Conservation (phyloP, 2,113 vertebrate genomes). For the Chionis minor region DNA sequence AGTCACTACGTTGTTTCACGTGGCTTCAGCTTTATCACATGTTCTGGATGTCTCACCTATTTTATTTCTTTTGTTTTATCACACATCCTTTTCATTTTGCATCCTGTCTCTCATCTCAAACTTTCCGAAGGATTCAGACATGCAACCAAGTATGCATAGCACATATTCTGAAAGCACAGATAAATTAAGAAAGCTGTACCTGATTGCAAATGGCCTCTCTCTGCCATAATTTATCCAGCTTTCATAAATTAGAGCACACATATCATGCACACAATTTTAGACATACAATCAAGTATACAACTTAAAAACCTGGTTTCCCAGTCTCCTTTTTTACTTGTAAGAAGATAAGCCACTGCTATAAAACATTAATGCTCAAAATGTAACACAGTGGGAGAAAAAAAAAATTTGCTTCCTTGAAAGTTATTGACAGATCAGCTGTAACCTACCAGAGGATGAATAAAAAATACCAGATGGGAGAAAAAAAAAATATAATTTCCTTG, state of each 20-base stretch:
- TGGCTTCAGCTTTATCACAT: not conserved
- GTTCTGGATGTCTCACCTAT: not conserved
- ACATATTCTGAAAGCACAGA: not conserved
- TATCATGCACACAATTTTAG: not conserved
- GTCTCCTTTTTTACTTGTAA: not conserved
- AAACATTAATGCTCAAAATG: not conserved
- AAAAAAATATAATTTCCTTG: not conserved
- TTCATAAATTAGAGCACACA: not conserved
- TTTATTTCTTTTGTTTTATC: not conserved
- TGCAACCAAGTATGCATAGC: not conserved
- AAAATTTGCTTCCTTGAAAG: not conserved
- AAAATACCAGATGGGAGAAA: not conserved
- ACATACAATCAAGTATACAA: not conserved
- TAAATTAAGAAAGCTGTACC: not conserved
- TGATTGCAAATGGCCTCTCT: not conserved
- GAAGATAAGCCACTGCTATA: not conserved
- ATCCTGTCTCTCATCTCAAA: not conserved
- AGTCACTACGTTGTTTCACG: not conserved
- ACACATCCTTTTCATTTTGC: not conserved
- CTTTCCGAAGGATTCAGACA: not conserved
- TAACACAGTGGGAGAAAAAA: not conserved
- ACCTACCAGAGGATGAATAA: not conserved
- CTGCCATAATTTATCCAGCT: not conserved
- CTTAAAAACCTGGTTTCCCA: not conserved
- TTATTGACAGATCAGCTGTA: slow-evolving; percentile 8